These are phyloP conservation scores for Galendromus occidentalis DNA, from an alignment of 1,140 invertebrate genomes.

Conservation along the genomic window DNA sequence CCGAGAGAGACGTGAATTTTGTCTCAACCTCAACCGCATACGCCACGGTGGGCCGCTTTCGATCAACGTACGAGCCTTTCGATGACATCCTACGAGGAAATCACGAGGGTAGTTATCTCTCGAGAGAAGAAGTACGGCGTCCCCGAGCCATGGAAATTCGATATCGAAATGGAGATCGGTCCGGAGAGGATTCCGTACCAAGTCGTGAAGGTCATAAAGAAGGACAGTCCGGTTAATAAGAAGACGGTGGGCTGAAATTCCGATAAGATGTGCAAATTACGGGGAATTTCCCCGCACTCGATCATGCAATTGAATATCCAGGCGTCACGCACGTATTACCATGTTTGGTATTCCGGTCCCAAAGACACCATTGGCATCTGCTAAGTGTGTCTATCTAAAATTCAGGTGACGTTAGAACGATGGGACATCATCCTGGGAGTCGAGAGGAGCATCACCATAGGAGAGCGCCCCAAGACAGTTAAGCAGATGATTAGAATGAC, in stretches of 20 bases:
- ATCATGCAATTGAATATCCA: too few species aligned
- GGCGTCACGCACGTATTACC: too few species aligned
- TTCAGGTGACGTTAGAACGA: background rate
- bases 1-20: too few species aligned
- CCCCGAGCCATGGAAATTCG: slow-evolving; percentile 8
- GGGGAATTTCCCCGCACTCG: too few species aligned
- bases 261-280: too few species aligned
- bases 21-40: too few species aligned
- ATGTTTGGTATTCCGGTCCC: too few species aligned
- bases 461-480: background rate
- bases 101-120: background rate
- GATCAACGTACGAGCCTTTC: too few species aligned
- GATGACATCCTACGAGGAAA: background rate
- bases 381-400: too few species aligned
- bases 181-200: background rate
- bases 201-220: background rate
- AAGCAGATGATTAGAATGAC: background rate
- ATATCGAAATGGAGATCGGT: background rate
- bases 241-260: too few species aligned
- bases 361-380: too few species aligned
- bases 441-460: background rate
- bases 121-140: background rate
- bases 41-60: too few species aligned
- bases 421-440: slow-evolving; percentile 8
- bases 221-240: slow-evolving; percentile 2